Evolutionary conservation across 2,113 vertebrate genomes (phyloP), one percentile per base, ranked within the genome.

Genomic region (Pampusana beccarii): DNA sequence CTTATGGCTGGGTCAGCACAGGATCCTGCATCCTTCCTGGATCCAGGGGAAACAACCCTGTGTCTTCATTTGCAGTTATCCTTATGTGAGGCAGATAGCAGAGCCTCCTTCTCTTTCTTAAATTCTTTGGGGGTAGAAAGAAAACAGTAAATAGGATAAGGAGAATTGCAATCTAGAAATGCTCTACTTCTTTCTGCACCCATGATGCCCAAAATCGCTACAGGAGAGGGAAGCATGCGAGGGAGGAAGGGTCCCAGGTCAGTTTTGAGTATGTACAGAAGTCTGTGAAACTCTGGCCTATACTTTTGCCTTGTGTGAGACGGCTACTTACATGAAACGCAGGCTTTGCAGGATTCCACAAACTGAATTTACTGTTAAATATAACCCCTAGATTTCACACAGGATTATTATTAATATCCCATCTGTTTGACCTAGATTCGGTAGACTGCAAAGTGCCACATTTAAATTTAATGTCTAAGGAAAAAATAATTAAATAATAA

Each of bases 401-500:
- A 83, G 90, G 34, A 66, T 5, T 90, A 34, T 85, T 94, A 94
- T 94, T 93, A 93, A 74, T 88, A 94, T 46, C 62, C 50, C n/a
- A 62, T 88, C 51, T 71, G 38, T 86, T 51, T 94, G 92, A 86
- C 90, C 93, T 95, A 92, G 81, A 92, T 96, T 80, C 5, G 3
- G 29, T 83, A 28, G 16, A n/a, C 54, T 94, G 87, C 19, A 36
- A 93, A 93, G 46, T 88, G 74, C 51, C 64, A 70, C 20, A 7
- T 92, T 83, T 95, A 93, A 93, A 90, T 95, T 77, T 62, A 70
- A 94, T 70, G 91, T 95, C 40, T 80, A 72, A 90, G 88, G 62
- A 33, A 88, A 95, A 93, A 92, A 72, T 70, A 97, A 92, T 90
- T 91, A 83, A 94, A 88, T 80, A 83, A 36, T 62, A 95, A 93